These are phyloP conservation scores for Cynodonichthys magdalenae DNA, from an alignment of 2,797 vertebrate genomes.

Conservation along the genomic window DNA sequence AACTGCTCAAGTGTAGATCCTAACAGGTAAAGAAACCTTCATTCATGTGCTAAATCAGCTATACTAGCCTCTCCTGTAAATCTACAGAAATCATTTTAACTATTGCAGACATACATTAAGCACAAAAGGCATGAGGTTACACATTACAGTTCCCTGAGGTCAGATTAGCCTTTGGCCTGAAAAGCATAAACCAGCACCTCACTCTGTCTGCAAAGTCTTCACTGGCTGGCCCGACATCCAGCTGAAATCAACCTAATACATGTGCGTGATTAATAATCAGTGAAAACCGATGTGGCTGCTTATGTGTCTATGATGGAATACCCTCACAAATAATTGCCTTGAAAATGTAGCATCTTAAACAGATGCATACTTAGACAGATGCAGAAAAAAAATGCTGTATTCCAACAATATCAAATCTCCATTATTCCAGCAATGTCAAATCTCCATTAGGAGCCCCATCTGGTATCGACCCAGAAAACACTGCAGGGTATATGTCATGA, in stretches of 20 bases:
- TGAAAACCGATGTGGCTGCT: constrained; percentile 50
- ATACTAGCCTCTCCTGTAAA: constrained; percentile 51
- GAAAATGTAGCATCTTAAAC: constrained; percentile 56
- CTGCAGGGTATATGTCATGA: constrained; percentile 50
- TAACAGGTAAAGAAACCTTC: constrained; percentile 30
- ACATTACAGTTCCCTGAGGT: constrained; percentile 55
- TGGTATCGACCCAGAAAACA: constrained; percentile 62
- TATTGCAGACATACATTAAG: constrained; percentile 34
- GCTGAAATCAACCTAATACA: constrained; percentile 45
- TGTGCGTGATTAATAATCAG: constrained; percentile 58
- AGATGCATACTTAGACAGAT: constrained; percentile 46
- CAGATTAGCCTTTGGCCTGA: constrained; percentile 58
- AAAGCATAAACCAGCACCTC: constrained; percentile 43
- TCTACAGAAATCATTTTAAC: constrained; percentile 33
- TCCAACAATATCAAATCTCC: constrained; percentile 49
- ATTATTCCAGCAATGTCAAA: constrained; percentile 35
- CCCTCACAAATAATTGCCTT: constrained; percentile 33
- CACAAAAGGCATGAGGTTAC: constrained; percentile 53
- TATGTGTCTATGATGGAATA: constrained; percentile 29
- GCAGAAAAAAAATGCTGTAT: constrained; percentile 1
- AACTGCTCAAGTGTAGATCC: constrained; percentile 50
- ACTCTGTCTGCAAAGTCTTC: constrained; percentile 36
- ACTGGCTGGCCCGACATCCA: constrained; percentile 23
- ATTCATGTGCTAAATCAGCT: constrained; percentile 58
- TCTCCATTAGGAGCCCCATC: constrained; percentile 53